Base-by-base conservation (phyloP, 2,797 vertebrate genomes). In the Balearica regulorum region DNA sequence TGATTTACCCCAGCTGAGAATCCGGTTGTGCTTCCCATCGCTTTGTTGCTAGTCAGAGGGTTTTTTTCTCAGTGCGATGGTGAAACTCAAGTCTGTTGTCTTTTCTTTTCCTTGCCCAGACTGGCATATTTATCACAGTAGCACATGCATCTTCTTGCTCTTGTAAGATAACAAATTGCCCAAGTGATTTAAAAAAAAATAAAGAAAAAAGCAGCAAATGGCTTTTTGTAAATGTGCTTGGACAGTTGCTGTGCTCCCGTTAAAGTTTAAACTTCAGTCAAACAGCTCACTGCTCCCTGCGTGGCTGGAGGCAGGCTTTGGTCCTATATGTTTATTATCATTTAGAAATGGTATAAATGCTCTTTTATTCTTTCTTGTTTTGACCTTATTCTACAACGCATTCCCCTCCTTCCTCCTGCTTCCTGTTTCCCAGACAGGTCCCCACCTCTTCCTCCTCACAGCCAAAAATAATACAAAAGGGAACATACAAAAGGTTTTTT, bases 391-490 rank as follows among this genome's bases (percentile, higher is more conserved):
- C 96, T 93, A 35, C 76, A 87, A 66, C 10, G 1, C 55, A 60
- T 97, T 96, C 82, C 54, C 72, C 89, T 90, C 60, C 82, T 95
- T 87, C 83, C 83, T 84, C 25, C 79, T 93, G 79, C 87, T 95
- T 97, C 96, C 96, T 95, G 95, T 97, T 97, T 97, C 95, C 79
- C 93, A 95, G 95, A 91, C 93, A 94, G 84, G 82, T 92, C 90
- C 66, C 96, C 92, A 94, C 95, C 93, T 95, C 82, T 97, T 97
- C 95, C 94, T 97, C 93, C 77, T 53, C 66, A 69, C 84, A 68
- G 94, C 94, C 93, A 96, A 97, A 96, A 97, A 95, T 96, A 97
- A 95, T 93, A 92, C 73, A 91, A 91, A 97, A 92, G 84, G 37
- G 92, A 96, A 82, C 76, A 73, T 24, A 93, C 76, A 94, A 94